phyloP scores from a whole-genome alignment of 2,888 invertebrate genomes.

The Cheilosia scutellata region DNA sequence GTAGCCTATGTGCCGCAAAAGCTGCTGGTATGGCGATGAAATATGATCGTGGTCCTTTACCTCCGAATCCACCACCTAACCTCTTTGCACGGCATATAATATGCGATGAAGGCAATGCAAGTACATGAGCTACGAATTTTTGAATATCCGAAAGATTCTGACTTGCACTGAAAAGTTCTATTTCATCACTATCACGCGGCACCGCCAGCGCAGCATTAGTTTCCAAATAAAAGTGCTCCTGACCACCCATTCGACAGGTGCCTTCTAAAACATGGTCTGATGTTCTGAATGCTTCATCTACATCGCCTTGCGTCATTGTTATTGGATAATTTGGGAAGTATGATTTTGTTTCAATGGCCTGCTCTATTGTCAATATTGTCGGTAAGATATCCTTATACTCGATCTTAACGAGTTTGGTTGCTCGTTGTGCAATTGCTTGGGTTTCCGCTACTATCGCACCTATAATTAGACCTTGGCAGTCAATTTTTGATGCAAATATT shows the following conservation, averaged over 20 bases:
- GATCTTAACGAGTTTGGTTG: slow-evolving; percentile 91
- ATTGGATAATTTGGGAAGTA: slow-evolving; percentile 87
- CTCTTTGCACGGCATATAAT: slow-evolving; percentile 92
- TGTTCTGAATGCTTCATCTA: slow-evolving; percentile 87
- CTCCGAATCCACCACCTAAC: slow-evolving; percentile 98
- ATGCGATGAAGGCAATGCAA: slow-evolving; percentile 90
- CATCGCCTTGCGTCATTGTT: slow-evolving; percentile 88
- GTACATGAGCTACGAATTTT: slow-evolving; percentile 88
- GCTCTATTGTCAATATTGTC: slow-evolving; percentile 93
- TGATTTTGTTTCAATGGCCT: slow-evolving; percentile 91
- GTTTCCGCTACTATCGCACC: slow-evolving; percentile 92
- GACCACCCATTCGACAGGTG: slow-evolving; percentile 92
- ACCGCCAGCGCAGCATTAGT: slow-evolving; percentile 90
- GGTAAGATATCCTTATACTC: slow-evolving; percentile 92
- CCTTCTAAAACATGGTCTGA: slow-evolving; percentile 91
- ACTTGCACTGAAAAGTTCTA: slow-evolving; percentile 93
- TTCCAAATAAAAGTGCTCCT: slow-evolving; percentile 99
- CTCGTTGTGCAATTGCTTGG: slow-evolving; percentile 92
- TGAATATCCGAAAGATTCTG: slow-evolving; percentile 93
- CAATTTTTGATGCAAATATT: slow-evolving; percentile 91
- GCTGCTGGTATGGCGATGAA: slow-evolving; percentile 90
- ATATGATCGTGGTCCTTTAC: slow-evolving; percentile 92
- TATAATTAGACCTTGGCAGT: slow-evolving; percentile 92
- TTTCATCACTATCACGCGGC: slow-evolving; percentile 92
- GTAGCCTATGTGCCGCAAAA: slow-evolving; percentile 91